A percentile compares a stretch with the other conserved stretches of the same genome.
These are phyloP conservation scores for Strigops habroptila DNA, from an alignment of 2,113 vertebrate genomes.

Conservation along the genomic window DNA sequence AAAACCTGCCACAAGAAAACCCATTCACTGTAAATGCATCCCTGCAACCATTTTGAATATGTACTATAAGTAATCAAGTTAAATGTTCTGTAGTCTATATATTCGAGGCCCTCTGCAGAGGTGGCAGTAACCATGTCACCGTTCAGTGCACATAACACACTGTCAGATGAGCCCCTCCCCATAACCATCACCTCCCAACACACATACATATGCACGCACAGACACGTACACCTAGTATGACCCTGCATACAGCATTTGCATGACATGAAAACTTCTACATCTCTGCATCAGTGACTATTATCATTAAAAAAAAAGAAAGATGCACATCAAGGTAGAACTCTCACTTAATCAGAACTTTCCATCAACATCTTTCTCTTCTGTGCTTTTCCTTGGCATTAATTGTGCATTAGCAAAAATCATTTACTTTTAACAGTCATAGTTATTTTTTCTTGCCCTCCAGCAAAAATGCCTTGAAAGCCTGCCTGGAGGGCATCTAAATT, in stretches of 20 bases:
- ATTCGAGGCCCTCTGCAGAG: conserved; percentile 79
- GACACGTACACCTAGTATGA: conserved; percentile 56
- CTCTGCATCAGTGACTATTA: conserved; percentile 82
- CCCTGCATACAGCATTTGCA: conserved; percentile 75
- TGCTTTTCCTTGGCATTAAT: conserved; percentile 95
- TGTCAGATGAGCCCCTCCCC: conserved; percentile 76
- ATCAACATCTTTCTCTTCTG: conserved; percentile 85
- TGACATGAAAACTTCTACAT: conserved; percentile 81
- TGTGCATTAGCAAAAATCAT: conserved; percentile 99
- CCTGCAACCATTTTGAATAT: conserved; percentile 62
- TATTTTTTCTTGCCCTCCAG: conserved; percentile 99
- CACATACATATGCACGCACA: background rate
- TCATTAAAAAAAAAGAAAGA: conserved; percentile 71
- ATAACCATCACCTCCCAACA: conserved; percentile 63
- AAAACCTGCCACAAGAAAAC: conserved; percentile 71
- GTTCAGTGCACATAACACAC: conserved; percentile 85
- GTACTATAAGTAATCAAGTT: conserved; percentile 75
- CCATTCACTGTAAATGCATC: conserved; percentile 71
- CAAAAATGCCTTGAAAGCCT: conserved; percentile 99
- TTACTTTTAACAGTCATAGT: conserved; percentile 99
- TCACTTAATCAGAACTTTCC: conserved; percentile 93
- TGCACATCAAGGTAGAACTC: conserved; percentile 83
- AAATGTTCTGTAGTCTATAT: conserved; percentile 81
- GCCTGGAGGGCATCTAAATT: conserved; percentile 99
- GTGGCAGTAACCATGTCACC: conserved; percentile 83